These are phyloP conservation scores for Sibirionetta formosa DNA, from an alignment of 2,797 vertebrate genomes.

Conservation along the genomic window DNA sequence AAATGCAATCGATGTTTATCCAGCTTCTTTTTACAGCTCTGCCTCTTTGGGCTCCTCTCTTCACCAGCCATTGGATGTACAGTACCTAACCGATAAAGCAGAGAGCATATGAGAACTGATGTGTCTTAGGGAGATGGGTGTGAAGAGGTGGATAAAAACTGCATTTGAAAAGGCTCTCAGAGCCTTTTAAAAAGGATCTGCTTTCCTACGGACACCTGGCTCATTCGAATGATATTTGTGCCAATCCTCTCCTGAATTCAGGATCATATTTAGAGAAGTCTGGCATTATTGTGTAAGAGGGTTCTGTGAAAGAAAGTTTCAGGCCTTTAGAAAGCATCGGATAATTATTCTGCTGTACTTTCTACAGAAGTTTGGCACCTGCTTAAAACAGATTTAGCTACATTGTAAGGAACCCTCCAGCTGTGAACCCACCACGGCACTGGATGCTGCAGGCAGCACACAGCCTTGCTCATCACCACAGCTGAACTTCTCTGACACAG, in stretches of 20 bases:
- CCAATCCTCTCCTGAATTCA: neutral
- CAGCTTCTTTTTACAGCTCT: constrained; percentile 30
- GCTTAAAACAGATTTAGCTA: neutral
- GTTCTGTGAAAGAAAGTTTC: neutral
- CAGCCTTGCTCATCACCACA: fast-evolving
- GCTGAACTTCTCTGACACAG: neutral
- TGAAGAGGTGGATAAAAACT: neutral
- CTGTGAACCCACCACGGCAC: neutral
- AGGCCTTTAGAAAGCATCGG: neutral
- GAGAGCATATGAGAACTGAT: neutral
- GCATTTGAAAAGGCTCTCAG: neutral
- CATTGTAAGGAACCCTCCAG: neutral
- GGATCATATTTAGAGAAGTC: neutral
- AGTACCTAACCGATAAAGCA: neutral
- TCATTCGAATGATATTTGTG: neutral
- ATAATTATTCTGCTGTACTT: neutral
- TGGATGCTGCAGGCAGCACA: neutral
- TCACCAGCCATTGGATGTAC: neutral
- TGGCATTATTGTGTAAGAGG: neutral
- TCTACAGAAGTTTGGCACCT: neutral
- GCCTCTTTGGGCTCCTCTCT: constrained; percentile 20
- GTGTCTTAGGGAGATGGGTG: neutral
- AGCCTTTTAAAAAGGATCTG: neutral
- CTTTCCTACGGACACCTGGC: neutral
- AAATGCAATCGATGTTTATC: constrained; percentile 55